These are phyloP conservation scores for Brachionus plicatilis DNA, from an alignment of 1,140 invertebrate species.

Conservation along the genomic window DNA sequence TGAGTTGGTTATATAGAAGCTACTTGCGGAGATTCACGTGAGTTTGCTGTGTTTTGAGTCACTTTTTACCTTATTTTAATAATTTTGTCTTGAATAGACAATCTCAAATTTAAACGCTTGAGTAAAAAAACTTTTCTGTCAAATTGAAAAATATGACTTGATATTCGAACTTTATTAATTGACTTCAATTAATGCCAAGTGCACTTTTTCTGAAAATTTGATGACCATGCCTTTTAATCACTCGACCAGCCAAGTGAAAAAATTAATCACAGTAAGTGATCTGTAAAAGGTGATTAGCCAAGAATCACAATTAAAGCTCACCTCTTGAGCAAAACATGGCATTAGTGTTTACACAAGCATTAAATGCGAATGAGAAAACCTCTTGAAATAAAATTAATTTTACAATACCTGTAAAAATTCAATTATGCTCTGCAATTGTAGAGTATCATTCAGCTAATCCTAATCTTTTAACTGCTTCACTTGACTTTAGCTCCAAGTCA, in stretches of 20 bases:
- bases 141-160: neutral
- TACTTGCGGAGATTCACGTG: too few relatives aligned
- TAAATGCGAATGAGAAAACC: neutral
- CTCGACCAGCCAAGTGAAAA: neutral
- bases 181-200: neutral
- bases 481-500: constrained; percentile 14
- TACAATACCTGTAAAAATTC: constrained; percentile 13
- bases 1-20: too few relatives aligned
- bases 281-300: neutral
- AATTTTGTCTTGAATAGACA: too few relatives aligned
- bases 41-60: too few relatives aligned
- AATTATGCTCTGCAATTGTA: neutral
- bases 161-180: neutral
- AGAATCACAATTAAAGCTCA: neutral
- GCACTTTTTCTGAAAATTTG: neutral
- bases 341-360: constrained; percentile 1
- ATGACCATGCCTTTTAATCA: neutral
- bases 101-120: too few relatives aligned
- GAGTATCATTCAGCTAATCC: neutral
- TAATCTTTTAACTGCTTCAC: neutral
- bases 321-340: too few relatives aligned
- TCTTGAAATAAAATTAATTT: neutral
- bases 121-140: too few relatives aligned
- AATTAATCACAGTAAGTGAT: constrained; percentile 6
- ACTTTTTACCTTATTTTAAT: too few relatives aligned